Percentiles rank a stretch among this genome's conserved stretches.
Conservation (phyloP, 2,797 vertebrate species). For the Thripadectes ignobilis region DNA sequence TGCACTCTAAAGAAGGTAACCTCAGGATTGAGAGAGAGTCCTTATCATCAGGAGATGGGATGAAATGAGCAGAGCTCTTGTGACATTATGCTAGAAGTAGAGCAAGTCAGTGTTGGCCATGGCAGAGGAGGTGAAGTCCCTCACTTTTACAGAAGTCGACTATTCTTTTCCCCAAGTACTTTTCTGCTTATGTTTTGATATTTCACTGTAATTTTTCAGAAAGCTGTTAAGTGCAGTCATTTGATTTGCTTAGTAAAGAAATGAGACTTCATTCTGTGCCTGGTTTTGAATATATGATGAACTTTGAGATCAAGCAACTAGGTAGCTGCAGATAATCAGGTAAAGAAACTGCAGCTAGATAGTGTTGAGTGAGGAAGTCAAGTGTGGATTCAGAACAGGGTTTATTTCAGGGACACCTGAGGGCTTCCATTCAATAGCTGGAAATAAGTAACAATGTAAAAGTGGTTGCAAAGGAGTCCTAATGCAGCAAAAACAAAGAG, state of each 20-base stretch:
- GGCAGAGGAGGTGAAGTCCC: background rate
- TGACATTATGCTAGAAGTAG: fast-evolving
- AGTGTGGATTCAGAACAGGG: background rate
- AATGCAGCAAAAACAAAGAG: background rate
- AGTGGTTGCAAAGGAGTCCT: background rate
- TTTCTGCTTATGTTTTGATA: background rate
- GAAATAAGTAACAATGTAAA: background rate
- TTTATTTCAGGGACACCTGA: background rate
- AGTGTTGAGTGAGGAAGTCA: background rate
- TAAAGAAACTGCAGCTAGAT: background rate
- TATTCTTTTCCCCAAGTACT: background rate
- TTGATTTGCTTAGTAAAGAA: background rate
- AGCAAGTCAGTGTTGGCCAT: background rate
- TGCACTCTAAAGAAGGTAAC: background rate
- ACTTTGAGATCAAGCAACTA: background rate
- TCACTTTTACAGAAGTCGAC: background rate
- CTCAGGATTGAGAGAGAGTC: background rate
- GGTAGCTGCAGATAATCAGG: background rate
- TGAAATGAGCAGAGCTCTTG: background rate
- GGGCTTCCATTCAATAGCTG: background rate
- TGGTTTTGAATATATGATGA: background rate
- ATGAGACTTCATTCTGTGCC: background rate
- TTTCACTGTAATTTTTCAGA: background rate
- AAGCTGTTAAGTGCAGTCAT: background rate
- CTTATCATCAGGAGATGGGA: fast-evolving